Conservation (phyloP, 2,888 invertebrate species). For the Balanococcus diminutus region DNA sequence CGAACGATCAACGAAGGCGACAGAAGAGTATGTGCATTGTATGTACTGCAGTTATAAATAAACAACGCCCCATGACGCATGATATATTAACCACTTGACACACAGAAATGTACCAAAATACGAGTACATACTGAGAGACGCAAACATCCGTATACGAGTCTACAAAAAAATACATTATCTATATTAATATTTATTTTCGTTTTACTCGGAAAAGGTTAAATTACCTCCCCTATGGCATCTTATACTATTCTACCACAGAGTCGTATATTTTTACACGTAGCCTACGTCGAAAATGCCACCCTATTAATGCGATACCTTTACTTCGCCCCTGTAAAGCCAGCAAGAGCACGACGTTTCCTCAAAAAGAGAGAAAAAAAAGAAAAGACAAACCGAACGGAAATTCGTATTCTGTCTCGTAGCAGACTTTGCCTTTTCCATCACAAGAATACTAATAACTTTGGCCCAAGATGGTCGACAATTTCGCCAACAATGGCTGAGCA, state of each 20-base stretch:
- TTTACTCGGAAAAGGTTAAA: neutral
- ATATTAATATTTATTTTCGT: conserved; percentile 9
- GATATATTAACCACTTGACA: neutral
- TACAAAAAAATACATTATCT: neutral
- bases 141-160: neutral
- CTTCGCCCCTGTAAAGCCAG: neutral
- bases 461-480: too few relatives aligned
- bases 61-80: neutral
- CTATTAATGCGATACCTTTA: neutral
- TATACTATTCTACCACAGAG: neutral
- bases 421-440: neutral
- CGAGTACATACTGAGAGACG: neutral
- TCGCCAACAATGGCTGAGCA: neutral
- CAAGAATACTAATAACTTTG: conserved; percentile 6
- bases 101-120: neutral
- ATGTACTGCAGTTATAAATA: neutral
- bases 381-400: neutral
- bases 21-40: neutral
- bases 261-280: neutral
- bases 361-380: neutral
- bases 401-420: neutral
- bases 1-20: neutral
- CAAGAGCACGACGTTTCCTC: neutral
- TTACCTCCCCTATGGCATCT: neutral
- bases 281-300: neutral